Base-by-base conservation (phyloP, 1,140 invertebrate species). In the Musca vetustissima region DNA sequence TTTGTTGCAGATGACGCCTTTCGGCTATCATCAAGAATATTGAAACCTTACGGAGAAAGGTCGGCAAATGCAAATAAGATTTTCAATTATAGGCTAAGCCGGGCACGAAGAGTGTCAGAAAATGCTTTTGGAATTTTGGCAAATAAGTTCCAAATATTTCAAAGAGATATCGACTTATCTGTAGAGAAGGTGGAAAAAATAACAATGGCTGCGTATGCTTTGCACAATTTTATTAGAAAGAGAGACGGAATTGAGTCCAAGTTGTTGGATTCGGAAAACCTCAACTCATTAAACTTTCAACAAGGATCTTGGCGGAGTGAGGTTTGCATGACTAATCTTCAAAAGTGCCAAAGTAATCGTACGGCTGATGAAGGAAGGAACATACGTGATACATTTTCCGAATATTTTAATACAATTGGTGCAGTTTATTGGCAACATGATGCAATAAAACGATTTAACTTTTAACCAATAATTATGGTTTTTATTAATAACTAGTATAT, bases 101-200 rank as follows among this genome's bases (percentile, higher is more conserved):
- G 64, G 11, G 43, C 64, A 24, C 43, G 64, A 6, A n/a, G 64
- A 11, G n/a, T 55, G 24, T 2, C n/a, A 24, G 64, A 66, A 28
- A 66, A 66, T 28, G 64, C 64, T 1, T 52, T 66, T 19, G 64
- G 64, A 19, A 66, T 66, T n/a, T 66, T 66, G 49, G 47, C 47
- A 17, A 19, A 55, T 19, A 55, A 55, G 21, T 55, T 55, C 21
- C n/a, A 24, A 21, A 55, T 55, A 21, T 19, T 22, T 21, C 24
- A 55, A 14, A 19, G 19, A 22, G 24, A 55, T 6, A 19, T 55
- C 2, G 19, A 24, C 24, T 24, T 55, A 4, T 6, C 11, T 21
- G 11, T 24, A 19, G 21, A 55, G 4, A 17, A 21, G 4, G 53
- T 22, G 4, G 53, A 55, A 14, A 17, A 55, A 22, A 11, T 55